Conservation (phyloP, 2,113 vertebrate genomes). For the Microcebus jonahi region DNA sequence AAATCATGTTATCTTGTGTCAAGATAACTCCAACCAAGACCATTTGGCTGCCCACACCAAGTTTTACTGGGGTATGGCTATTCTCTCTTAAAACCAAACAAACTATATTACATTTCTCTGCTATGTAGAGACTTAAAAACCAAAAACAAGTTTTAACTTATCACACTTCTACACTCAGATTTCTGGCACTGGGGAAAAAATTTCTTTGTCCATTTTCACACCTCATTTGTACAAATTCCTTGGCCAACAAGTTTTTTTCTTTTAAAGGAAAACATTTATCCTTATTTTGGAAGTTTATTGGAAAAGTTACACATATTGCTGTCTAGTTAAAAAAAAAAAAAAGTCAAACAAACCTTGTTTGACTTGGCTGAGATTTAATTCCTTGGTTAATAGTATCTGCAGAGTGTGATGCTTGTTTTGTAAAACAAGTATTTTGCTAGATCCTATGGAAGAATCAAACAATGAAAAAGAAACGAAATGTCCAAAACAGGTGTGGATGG, state of each 20-base stretch:
- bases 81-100: not conserved
- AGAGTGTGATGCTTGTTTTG: not conserved
- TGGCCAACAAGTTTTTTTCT: not conserved
- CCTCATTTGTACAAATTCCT: not conserved
- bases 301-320: not conserved
- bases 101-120: not conserved
- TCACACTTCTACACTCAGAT: not conserved
- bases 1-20: not conserved
- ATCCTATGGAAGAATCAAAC: not conserved
- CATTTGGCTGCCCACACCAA: not conserved
- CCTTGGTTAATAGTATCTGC: not conserved
- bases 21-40: not conserved
- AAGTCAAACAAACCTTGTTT: not conserved
- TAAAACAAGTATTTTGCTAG: not conserved
- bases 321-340: not conserved
- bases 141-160: not conserved
- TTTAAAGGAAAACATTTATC: not conserved
- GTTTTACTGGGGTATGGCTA: not conserved
- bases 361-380: not conserved
- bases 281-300: constrained; percentile 8
- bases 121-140: not conserved
- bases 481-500: not conserved
- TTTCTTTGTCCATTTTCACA: not conserved
- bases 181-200: not conserved
- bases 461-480: not conserved